Evolutionary conservation across 2,113 vertebrate species (phyloP).

Genomic region (Zapus hudsonius): DNA sequence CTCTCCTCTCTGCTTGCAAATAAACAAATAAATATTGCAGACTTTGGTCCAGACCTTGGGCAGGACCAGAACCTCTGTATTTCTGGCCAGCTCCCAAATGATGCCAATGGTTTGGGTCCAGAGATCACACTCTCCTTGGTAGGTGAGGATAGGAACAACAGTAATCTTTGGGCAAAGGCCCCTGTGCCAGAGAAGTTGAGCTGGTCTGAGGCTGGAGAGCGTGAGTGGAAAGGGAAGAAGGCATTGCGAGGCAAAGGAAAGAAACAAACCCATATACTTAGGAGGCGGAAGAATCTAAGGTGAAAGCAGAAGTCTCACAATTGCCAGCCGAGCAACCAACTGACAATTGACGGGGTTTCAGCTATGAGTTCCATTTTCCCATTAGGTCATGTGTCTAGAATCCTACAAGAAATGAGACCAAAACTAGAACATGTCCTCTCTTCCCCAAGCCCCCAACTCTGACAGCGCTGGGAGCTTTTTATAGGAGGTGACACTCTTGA

Average conservation of each 20-base stretch:
- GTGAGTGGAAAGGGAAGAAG: neutral
- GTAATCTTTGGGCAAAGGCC: neutral
- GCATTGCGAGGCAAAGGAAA: neutral
- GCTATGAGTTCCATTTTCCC: conserved; percentile 11
- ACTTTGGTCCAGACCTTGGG: neutral
- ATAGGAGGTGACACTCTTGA: conserved; percentile 70
- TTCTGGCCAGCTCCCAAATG: neutral
- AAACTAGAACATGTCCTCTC: neutral
- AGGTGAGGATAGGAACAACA: neutral
- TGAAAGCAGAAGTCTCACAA: neutral
- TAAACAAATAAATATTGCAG: too few relatives aligned
- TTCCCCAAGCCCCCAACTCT: neutral
- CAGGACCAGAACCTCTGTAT: neutral
- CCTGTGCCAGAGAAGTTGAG: neutral
- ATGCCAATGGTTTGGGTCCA: neutral
- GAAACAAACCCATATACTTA: neutral
- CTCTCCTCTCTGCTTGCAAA: too few relatives aligned
- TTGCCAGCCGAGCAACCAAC: neutral
- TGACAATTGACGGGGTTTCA: neutral
- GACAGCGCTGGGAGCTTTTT: neutral
- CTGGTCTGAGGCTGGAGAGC: neutral
- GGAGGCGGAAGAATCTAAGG: neutral
- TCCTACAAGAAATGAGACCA: neutral
- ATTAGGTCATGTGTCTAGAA: neutral
- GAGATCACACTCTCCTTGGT: neutral